Evolutionary conservation across 2,888 invertebrate genomes (phyloP), one percentile per base, ranked within the genome.

Genomic region (Frankliniella fusca): DNA sequence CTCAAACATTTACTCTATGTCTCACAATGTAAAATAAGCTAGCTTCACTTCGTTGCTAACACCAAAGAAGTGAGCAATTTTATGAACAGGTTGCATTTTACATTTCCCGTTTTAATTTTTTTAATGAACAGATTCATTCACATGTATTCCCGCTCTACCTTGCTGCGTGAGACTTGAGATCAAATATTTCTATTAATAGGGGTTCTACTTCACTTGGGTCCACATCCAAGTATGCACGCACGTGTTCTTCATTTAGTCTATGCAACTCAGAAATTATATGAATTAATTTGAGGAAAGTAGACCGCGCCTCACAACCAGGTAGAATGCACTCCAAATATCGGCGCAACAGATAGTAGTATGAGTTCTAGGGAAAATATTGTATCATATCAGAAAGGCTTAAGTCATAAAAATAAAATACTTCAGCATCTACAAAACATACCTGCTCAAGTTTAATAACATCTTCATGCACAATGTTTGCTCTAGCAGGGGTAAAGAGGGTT

Each of bases 201-300:
- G 98, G 98, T 86, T 97, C 97, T 80, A 98, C 95, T 87, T 94
- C 93, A 83, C 93, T 91, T 50, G 98, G 97, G 90, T 98, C 97
- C 0, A 97, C 95, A 88, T 97, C 95, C 48, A 98, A 90, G 88
- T 97, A 96, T 8, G 97, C 95, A 70, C 94, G 93, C 12, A 97
- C 95, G n/a, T 97, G 94, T 86, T 95, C 95, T 85, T 97, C 96
- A 83, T 97, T 96, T 82, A 98, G 90, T 86, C 93, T 93, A 85
- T 96, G 93, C 38, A 98, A 92, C 87, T 98, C 97, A 48, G 94
- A 92, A 85, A 98, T 94, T 90, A 97, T 97, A 89, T 95, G 94
- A 85, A 98, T 95, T 83, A 98, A 90, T 86, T 95, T 94, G 48
- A 95, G 89, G 89, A 96, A 97, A 83, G 93, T 94, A 23, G 95